Conservation (phyloP, 2,113 vertebrate genomes). For the Gasterosteus aculeatus region DNA sequence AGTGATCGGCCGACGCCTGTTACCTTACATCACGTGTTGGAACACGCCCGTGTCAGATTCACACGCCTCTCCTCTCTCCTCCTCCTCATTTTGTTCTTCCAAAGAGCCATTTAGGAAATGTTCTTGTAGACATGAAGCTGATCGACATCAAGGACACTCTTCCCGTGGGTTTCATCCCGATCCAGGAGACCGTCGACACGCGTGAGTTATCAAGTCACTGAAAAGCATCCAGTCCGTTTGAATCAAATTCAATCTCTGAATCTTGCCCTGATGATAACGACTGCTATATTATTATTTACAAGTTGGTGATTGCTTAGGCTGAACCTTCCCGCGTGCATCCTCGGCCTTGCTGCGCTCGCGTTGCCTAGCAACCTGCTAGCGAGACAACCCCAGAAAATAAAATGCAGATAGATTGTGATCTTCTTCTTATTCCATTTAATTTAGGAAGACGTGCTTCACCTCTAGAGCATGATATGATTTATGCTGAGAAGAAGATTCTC, state of each 20-base stretch:
- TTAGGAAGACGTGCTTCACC: no score
- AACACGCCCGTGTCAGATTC: background rate
- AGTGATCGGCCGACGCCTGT: conserved; percentile 54
- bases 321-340: no score
- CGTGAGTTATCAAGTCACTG: conserved; percentile 82
- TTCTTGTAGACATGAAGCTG: conserved; percentile 98
- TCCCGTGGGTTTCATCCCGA: conserved; percentile 97
- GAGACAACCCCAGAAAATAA: no score
- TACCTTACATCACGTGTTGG: background rate
- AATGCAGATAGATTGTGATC: no score
- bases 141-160: conserved; percentile 98
- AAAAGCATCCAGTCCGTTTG: background rate
- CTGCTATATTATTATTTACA: background rate
- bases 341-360: no score
- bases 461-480: no score
- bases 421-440: no score
- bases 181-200: conserved; percentile 96
- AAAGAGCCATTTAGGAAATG: conserved; percentile 97
- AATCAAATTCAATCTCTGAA: background rate
- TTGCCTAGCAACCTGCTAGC: no score
- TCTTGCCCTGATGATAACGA: background rate
- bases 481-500: no score
- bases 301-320: no score
- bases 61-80: background rate
- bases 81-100: conserved; percentile 8